Conservation (phyloP, 2,113 vertebrate genomes). For the Calidris pygmaea region DNA sequence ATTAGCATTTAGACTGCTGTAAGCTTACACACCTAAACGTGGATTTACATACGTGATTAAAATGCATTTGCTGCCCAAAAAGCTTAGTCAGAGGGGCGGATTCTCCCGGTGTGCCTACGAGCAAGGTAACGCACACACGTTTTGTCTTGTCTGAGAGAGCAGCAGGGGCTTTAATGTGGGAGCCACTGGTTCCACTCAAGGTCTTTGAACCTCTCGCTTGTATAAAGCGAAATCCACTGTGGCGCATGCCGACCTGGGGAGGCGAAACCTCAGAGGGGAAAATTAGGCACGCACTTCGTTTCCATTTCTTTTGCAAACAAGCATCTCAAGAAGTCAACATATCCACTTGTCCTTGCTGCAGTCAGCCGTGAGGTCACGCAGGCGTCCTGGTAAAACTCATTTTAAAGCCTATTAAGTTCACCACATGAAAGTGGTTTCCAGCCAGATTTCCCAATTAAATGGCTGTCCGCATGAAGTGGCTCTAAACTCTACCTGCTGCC, state of each 20-base stretch:
- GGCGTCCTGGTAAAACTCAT: slow-evolving; percentile 13
- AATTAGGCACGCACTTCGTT: not conserved
- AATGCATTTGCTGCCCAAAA: not conserved
- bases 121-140: not conserved
- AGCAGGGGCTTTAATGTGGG: not conserved
- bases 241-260: not conserved
- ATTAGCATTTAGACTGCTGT: not conserved
- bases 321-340: not conserved
- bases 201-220: not conserved
- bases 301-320: not conserved
- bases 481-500: not conserved
- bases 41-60: slow-evolving; percentile 7
- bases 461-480: not conserved
- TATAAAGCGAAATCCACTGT: not conserved
- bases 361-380: not conserved
- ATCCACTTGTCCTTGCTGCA: not conserved
- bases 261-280: not conserved
- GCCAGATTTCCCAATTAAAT: slow-evolving; percentile 18
- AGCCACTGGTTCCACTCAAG: not conserved
- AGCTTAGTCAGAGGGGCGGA: slow-evolving; percentile 18
- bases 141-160: not conserved
- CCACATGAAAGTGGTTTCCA: slow-evolving; percentile 52
- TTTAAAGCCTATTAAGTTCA: slow-evolving; percentile 41
- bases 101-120: not conserved
- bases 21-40: not conserved